Evolutionary conservation across 2,113 vertebrate species (phyloP).

Genomic region (Cercocebus atys): DNA sequence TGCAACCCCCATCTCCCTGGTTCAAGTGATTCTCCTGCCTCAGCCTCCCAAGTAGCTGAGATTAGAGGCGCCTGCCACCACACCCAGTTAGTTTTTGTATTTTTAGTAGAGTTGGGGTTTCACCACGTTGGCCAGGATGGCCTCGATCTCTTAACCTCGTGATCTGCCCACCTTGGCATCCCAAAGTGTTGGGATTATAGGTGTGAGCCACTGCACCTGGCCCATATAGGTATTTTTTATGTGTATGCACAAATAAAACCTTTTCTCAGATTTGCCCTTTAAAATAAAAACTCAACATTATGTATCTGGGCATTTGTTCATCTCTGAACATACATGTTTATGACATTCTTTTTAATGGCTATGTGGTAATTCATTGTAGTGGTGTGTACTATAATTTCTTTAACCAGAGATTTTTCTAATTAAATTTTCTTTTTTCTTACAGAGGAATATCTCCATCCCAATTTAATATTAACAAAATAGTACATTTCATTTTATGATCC

Average conservation of each 20-base stretch:
- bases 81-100: too few species aligned
- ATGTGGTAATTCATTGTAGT: not conserved
- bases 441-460: not conserved
- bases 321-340: not conserved
- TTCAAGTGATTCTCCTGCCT: too few species aligned
- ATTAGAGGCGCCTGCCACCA: too few species aligned
- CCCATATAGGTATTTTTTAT: not conserved
- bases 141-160: too few species aligned
- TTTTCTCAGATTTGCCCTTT: not conserved
- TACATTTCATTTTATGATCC: constrained; percentile 3
- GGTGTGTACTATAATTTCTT: not conserved
- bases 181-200: too few species aligned
- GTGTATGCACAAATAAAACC: not conserved
- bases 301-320: not conserved
- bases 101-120: too few species aligned
- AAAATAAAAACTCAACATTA: not conserved
- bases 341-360: not conserved
- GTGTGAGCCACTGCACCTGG: not conserved
- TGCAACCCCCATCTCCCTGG: too few species aligned
- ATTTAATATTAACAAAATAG: not conserved
- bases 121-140: too few species aligned
- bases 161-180: too few species aligned
- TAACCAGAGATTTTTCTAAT: not conserved
- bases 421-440: not conserved
- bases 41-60: too few species aligned